phyloP scores from a whole-genome alignment of 2,888 invertebrate genomes.

The Eutolmus rufibarbis region DNA sequence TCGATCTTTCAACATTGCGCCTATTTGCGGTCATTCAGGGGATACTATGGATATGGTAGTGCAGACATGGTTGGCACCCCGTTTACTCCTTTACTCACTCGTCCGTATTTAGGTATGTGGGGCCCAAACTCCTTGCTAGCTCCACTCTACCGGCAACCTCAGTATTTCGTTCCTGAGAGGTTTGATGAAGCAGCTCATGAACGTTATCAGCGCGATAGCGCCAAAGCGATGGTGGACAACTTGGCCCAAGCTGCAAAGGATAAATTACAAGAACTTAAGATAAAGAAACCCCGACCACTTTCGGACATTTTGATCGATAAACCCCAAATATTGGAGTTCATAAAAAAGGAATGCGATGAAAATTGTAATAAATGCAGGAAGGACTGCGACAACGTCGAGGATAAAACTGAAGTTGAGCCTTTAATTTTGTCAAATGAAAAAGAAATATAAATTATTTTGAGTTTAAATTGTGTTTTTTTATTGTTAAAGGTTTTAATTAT shows the following conservation, averaged over 20 bases:
- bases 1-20: background rate
- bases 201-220: background rate
- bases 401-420: background rate
- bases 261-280: background rate
- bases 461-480: background rate
- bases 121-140: background rate
- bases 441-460: slow-evolving; percentile 17
- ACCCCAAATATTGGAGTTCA: background rate
- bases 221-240: background rate
- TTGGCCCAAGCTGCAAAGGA: background rate
- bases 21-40: background rate
- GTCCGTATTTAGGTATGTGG: slow-evolving; percentile 34
- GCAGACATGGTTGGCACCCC: slow-evolving; percentile 26
- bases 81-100: slow-evolving; percentile 1
- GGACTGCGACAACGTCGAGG: background rate
- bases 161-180: background rate
- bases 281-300: background rate
- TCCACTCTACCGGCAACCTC: background rate
- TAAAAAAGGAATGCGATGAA: background rate
- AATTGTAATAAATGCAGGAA: background rate
- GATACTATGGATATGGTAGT: background rate
- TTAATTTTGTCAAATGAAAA: background rate
- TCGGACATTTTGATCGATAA: background rate
- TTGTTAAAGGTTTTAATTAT: background rate
- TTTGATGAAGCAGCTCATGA: background rate